A percentile compares a stretch with the other conserved stretches of the same genome.
Conservation (phyloP, 2,113 vertebrate species). For the Gallinago media region DNA sequence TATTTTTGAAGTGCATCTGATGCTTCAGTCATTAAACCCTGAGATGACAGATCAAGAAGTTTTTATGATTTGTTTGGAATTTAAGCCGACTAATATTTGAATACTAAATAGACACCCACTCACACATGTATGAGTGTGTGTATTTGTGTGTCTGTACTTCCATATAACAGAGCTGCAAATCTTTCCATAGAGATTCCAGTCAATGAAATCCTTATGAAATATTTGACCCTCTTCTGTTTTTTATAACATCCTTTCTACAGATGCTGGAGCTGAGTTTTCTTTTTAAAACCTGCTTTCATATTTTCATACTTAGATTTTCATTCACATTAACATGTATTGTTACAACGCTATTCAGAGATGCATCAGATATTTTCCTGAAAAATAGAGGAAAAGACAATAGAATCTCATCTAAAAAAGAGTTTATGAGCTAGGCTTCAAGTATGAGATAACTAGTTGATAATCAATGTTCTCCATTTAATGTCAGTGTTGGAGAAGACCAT, state of each 20-base stretch:
- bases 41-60: not conserved
- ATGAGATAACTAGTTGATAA: not conserved
- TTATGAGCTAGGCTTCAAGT: not conserved
- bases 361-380: not conserved
- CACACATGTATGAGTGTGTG: too few species aligned
- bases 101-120: not conserved
- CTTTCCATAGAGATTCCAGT: not conserved
- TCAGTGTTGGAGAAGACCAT: not conserved
- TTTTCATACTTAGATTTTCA: not conserved
- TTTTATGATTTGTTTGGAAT: not conserved
- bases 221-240: not conserved
- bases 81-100: not conserved
- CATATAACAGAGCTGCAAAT: not conserved
- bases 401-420: not conserved
- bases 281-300: not conserved
- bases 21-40: not conserved
- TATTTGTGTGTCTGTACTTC: not conserved
- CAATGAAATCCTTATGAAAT: not conserved
- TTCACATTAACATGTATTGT: not conserved
- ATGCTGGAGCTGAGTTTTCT: not conserved
- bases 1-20: not conserved
- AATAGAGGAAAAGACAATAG: not conserved
- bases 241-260: not conserved
- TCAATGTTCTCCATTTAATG: not conserved
- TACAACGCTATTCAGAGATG: not conserved